A percentile compares a stretch with the other conserved stretches of the same genome.
These are phyloP conservation scores for Bombyx huttoni DNA, from an alignment of 2,888 invertebrate species.

Conservation along the genomic window DNA sequence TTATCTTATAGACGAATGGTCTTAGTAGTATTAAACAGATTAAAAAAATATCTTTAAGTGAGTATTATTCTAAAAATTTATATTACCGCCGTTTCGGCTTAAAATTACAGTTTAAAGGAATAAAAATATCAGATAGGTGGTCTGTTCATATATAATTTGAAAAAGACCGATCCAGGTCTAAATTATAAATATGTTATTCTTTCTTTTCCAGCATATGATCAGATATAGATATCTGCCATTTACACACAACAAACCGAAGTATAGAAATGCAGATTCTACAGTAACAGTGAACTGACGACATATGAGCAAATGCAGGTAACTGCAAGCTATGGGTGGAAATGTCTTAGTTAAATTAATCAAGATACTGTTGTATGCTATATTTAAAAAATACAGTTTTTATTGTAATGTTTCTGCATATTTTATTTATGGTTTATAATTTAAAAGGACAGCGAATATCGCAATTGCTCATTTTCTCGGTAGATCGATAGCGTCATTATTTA, in stretches of 20 bases:
- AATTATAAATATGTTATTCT: slow-evolving; percentile 6
- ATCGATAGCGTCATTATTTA: too few species aligned
- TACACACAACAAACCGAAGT: slow-evolving; percentile 97
- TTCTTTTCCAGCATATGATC: slow-evolving; percentile 94
- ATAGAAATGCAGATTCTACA: slow-evolving; percentile 75
- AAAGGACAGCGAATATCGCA: background rate
- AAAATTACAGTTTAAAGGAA: too few species aligned
- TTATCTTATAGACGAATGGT: too few species aligned
- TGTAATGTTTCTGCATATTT: slow-evolving; percentile 50
- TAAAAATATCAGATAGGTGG: too few species aligned
- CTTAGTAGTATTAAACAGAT: too few species aligned
- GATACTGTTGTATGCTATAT: slow-evolving; percentile 62
- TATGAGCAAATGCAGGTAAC: slow-evolving; percentile 11
- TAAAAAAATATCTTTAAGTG: too few species aligned
- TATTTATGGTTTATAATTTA: slow-evolving; percentile 17
- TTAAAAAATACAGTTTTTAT: slow-evolving; percentile 69
- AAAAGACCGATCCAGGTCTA: too few species aligned
- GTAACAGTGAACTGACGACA: slow-evolving; percentile 56
- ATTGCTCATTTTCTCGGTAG: background rate
- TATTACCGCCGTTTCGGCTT: too few species aligned
- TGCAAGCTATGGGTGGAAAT: slow-evolving; percentile 26
- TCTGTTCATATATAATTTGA: too few species aligned
- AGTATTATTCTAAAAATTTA: too few species aligned
- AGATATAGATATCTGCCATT: slow-evolving; percentile 99
- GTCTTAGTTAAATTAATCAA: slow-evolving; percentile 48